Evolutionary conservation across 2,797 vertebrate genomes (phyloP), one percentile per base, ranked within the genome.

Genomic region (Arrhamphus sclerolepis): DNA sequence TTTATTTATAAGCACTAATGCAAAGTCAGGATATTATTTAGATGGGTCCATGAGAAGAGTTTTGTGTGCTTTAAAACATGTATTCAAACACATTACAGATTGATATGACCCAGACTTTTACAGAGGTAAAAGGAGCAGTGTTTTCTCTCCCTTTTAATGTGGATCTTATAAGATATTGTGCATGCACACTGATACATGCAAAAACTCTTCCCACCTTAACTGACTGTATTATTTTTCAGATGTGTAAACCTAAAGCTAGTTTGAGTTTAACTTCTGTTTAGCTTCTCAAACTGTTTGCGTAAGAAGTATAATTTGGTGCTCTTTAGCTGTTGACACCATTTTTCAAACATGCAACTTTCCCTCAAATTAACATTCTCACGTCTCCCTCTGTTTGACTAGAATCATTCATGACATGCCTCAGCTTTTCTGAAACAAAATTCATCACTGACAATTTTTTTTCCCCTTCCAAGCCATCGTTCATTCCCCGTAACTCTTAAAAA

Each of bases 381-480:
- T 56, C 31, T 14, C 21, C 55, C 43, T 71, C 49, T 17, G 40
- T 73, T 72, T 54, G 46, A 60, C 60, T 55, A 44, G 55, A 44
- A 58, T 56, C 31, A 29, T 52, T 53, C 26, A 0, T 18, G 16
- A 17, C 20, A 4, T 21, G 34, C 46, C 60, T 51, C 46, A 34
- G 16, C 22, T 24, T 47, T 40, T 58, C 60, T 56, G 13, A 55
- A 2, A 66, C 55, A 50, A 51, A 38, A 21, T 8, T 55, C 70
- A 43, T 63, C 22, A 43, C 42, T 13, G 24, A 19, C 53, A 51
- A 61, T 34, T 56, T 64, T 51, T n/a, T 2, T 16, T 46, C 14
- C 22, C 57, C 70, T 70, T 61, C 70, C 39, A 3, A 50, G 48
- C 64, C 84, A 55, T 89, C 76, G 74, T 18, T 89, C 81, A 84